Evolutionary conservation across 2,797 vertebrate genomes (phyloP).

Genomic region (Semaprochilodus insignis): DNA sequence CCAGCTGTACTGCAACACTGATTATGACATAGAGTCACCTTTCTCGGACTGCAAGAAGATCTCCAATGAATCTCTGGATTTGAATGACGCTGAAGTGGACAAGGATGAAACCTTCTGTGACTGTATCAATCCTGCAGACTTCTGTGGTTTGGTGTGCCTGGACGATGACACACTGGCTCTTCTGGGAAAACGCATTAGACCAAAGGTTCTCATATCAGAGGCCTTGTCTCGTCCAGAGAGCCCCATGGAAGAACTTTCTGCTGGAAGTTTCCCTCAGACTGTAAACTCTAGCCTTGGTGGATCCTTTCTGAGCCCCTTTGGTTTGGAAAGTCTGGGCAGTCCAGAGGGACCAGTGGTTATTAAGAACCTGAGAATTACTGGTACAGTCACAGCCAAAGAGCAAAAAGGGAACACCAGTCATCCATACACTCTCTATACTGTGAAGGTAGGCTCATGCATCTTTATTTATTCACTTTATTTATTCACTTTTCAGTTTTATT

Average conservation of each 20-base stretch:
- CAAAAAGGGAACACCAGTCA: constrained; percentile 86
- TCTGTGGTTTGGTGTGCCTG: constrained; percentile 63
- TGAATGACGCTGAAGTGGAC: background rate
- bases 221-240: constrained; percentile 62
- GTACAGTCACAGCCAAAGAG: constrained; percentile 87
- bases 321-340: constrained; percentile 76
- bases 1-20: constrained; percentile 65
- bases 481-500: background rate
- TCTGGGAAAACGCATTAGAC: constrained; percentile 72
- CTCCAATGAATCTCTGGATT: constrained; percentile 4
- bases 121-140: constrained; percentile 70
- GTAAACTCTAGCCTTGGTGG: constrained; percentile 66
- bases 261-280: constrained; percentile 48
- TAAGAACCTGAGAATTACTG: constrained; percentile 89
- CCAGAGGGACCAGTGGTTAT: constrained; percentile 74
- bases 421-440: constrained; percentile 89
- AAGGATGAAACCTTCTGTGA: constrained; percentile 65
- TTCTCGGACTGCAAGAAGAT: background rate
- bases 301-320: constrained; percentile 75
- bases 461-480: background rate
- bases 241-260: constrained; percentile 62
- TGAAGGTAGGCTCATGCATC: constrained; percentile 82
- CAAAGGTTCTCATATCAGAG: constrained; percentile 65
- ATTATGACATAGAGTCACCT: background rate
- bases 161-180: constrained; percentile 74